Evolutionary conservation across 1,140 invertebrate genomes (phyloP), one percentile per base, ranked within the genome.

Genomic region (Sweltsa coloradensis): DNA sequence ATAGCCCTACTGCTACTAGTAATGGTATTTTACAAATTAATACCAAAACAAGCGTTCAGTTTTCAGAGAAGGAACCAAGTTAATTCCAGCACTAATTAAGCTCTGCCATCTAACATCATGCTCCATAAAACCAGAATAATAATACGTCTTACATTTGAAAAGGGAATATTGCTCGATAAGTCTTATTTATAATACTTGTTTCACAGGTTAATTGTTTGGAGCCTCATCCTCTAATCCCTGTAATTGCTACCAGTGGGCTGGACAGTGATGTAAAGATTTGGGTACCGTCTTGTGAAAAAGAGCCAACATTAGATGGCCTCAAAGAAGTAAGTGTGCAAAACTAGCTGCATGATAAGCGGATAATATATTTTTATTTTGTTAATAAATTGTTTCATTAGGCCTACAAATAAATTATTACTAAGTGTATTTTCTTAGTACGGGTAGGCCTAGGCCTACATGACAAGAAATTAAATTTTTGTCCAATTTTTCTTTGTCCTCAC

Each of bases 191-290:
- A 31, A 31, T 31, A n/a, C n/a, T 16, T 37, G 36, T 52, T 47
- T 66, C 64, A 9, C 57, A 88, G 85, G 84, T 95, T 1, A 97
- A 97, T 70, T 86, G 85, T 52, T 67, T 97, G 52, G 91, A 95
- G 60, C 80, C 85, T 6, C 92, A 97, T 68, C 92, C 93, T 1
- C 70, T 74, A 53, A 75, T 83, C 56, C 93, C 93, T 11, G 73
- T 90, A 36, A 66, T 97, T 51, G 92, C 89, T 3, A 92, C 90
- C 1, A 89, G 86, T 68, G 90, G 93, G 3, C 68, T 96, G 3
- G 92, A 96, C 68, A 77, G 80, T 57, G 86, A 92, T 62, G 79
- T 96, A 3, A 97, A 97, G 71, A 82, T 97, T 37, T 97, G 92
- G 91, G 72, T 85, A 16, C 90, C 92, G 4, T 79, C 76, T 1